Percentiles rank a stretch among this genome's conserved stretches.
Conservation (phyloP, 23 tunicate species). For the Trididemnum miniatum region DNA sequence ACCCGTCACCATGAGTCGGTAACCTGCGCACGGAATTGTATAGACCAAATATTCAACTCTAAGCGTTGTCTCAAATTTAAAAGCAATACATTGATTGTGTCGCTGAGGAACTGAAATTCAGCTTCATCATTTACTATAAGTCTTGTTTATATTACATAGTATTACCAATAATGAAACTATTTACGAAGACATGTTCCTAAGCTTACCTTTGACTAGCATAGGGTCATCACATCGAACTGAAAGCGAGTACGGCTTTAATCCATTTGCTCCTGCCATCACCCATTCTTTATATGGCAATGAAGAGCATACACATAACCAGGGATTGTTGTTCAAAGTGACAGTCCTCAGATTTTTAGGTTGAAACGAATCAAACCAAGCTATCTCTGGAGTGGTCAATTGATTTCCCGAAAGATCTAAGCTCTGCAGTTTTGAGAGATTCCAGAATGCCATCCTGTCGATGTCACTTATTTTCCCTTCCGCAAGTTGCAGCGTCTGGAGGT, state of each 20-base stretch:
- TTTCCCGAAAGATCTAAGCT: background rate
- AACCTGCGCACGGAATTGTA: no score
- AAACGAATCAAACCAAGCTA: background rate
- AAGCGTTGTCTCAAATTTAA: no score
- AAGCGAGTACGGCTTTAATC: background rate
- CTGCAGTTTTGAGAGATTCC: background rate
- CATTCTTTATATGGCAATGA: conserved; percentile 10
- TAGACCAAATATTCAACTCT: no score
- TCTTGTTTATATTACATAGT: no score
- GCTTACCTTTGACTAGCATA: background rate
- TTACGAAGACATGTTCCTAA: no score
- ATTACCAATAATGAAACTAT: no score
- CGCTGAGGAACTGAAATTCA: no score
- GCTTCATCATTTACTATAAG: no score
- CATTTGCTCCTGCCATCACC: background rate
- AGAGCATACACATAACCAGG: conserved; percentile 1
- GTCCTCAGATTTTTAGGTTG: background rate
- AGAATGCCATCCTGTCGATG: background rate
- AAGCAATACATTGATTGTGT: no score
- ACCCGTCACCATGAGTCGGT: no score
- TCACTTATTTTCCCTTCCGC: background rate
- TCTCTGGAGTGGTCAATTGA: background rate
- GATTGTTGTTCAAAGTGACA: background rate
- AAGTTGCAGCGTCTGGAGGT: background rate
- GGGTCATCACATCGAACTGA: conserved; percentile 17